Conservation (phyloP, 2,888 invertebrate genomes). For the Marasmarcha lunaedactyla region DNA sequence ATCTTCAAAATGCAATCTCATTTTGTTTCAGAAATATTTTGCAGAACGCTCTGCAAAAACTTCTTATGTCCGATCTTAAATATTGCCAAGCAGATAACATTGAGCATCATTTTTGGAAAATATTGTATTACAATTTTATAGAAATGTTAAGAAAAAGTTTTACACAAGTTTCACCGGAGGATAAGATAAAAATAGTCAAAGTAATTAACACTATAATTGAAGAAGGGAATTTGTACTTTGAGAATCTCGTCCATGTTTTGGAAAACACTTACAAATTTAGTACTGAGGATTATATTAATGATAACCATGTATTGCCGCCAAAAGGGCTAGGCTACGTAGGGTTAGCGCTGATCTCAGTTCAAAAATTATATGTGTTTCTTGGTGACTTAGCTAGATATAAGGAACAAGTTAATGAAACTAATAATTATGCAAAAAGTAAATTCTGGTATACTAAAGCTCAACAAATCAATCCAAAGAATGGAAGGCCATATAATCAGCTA, state of each 20-base stretch:
- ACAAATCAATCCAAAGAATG: conserved; percentile 94
- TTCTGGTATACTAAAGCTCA: conserved; percentile 95
- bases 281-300: conserved; percentile 72
- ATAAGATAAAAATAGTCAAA: conserved; percentile 74
- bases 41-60: conserved; percentile 74
- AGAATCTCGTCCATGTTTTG: conserved; percentile 77
- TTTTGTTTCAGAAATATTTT: conserved; percentile 63
- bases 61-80: conserved; percentile 83
- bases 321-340: conserved; percentile 77
- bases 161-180: conserved; percentile 69
- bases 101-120: conserved; percentile 93
- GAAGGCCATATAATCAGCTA: conserved; percentile 94
- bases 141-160: conserved; percentile 82
- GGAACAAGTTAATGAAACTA: conserved; percentile 84
- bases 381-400: conserved; percentile 94
- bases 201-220: conserved; percentile 79
- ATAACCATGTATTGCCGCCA: conserved; percentile 68
- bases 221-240: conserved; percentile 84
- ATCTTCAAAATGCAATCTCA: too few relatives aligned
- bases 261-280: conserved; percentile 83
- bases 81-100: conserved; percentile 89
- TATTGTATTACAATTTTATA: conserved; percentile 88
- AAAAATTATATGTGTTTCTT: conserved; percentile 88
- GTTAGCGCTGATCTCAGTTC: conserved; percentile 85
- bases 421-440: conserved; percentile 79